phyloP scores from a whole-genome alignment of 2,797 vertebrate species.

The Prunella strophiata region DNA sequence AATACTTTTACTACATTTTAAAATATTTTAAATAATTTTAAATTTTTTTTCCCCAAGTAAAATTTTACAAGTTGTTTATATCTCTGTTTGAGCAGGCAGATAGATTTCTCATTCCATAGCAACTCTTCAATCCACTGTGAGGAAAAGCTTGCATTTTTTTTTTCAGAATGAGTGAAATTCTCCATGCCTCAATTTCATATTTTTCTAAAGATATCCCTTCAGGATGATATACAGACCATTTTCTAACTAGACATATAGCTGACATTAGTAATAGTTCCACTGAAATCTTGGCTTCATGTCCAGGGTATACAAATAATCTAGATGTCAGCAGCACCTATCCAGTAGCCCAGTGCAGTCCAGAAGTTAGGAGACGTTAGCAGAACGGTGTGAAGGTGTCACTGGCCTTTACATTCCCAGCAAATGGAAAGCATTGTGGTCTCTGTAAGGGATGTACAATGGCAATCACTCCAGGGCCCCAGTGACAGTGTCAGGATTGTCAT shows the following conservation, averaged over 20 bases:
- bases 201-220: not conserved
- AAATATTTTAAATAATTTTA: not conserved
- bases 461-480: not conserved
- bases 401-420: not conserved
- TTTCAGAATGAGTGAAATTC: not conserved
- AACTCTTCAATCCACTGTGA: not conserved
- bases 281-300: not conserved
- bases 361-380: not conserved
- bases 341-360: not conserved
- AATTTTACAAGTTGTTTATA: not conserved
- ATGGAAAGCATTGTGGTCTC: not conserved
- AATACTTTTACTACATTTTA: not conserved
- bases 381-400: not conserved
- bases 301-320: not conserved
- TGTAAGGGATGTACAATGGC: not conserved
- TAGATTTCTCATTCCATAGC: not conserved
- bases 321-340: not conserved
- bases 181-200: not conserved
- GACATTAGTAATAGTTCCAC: not conserved
- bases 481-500: not conserved
- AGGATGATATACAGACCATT: rapidly evolving
- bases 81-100: not conserved
- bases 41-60: not conserved
- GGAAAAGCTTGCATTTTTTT: not conserved
- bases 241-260: not conserved